Evolutionary conservation across 2,113 vertebrate genomes (phyloP).

Genomic region (Odontesthes bonariensis): DNA sequence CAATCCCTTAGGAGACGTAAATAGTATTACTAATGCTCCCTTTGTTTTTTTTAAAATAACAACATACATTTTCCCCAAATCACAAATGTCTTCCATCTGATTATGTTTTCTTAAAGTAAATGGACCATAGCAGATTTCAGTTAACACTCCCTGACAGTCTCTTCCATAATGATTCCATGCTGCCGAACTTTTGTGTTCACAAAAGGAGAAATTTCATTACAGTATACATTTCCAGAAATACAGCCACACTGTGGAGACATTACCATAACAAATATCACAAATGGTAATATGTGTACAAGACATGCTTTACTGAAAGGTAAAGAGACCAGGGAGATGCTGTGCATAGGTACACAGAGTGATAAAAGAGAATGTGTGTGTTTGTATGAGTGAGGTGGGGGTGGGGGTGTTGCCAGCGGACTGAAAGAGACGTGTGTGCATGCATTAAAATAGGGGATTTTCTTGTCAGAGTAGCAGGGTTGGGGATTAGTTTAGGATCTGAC

Average conservation of each 20-base stretch:
- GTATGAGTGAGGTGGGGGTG: slow-evolving; percentile 14
- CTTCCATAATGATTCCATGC: slow-evolving; percentile 11
- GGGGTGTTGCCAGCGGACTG: slow-evolving; percentile 35
- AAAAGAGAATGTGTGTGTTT: slow-evolving; percentile 26
- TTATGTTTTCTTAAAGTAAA: slow-evolving; percentile 67
- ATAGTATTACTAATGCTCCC: slow-evolving; percentile 24
- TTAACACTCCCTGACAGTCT: slow-evolving; percentile 54
- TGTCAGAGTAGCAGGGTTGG: slow-evolving; percentile 81
- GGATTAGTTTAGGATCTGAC: slow-evolving; percentile 85
- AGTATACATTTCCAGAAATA: slow-evolving; percentile 35
- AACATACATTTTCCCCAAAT: slow-evolving; percentile 8
- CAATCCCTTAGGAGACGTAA: slow-evolving; percentile 7
- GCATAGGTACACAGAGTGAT: slow-evolving; percentile 61
- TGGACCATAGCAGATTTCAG: slow-evolving; percentile 55
- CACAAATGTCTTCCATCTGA: slow-evolving; percentile 43
- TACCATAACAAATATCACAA: slow-evolving; percentile 48
- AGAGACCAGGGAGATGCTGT: slow-evolving; percentile 36
- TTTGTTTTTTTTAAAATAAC: slow-evolving; percentile 16
- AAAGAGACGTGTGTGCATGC: slow-evolving; percentile 77
- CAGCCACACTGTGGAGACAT: slow-evolving; percentile 32
- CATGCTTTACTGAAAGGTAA: slow-evolving; percentile 33
- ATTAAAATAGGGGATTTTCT: slow-evolving; percentile 86
- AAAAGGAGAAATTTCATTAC: slow-evolving; percentile 49
- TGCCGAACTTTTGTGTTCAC: slow-evolving; percentile 35
- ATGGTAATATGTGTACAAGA: slow-evolving; percentile 1